Evolutionary conservation across 2,888 invertebrate species (phyloP).

Genomic region (Acrobasis suavella): DNA sequence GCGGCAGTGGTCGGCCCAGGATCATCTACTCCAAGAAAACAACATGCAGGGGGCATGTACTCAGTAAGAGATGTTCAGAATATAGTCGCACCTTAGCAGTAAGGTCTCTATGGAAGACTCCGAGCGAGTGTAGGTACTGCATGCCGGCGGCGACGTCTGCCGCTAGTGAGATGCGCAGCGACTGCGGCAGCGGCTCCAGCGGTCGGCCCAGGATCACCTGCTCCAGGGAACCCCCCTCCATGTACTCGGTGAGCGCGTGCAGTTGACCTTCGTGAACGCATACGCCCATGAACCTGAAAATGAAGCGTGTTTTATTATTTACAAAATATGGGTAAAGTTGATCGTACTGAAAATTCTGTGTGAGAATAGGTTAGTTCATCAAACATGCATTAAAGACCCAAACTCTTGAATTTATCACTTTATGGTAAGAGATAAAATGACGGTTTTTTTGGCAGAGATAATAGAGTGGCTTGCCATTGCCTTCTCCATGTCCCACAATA

Average conservation of each 20-base stretch:
- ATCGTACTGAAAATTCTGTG: too few relatives aligned
- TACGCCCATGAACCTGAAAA: conserved; percentile 94
- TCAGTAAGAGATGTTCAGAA: conserved; percentile 87
- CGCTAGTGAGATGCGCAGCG: conserved; percentile 90
- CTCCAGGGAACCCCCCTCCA: conserved; percentile 96
- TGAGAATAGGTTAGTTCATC: too few relatives aligned
- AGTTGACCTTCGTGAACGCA: conserved; percentile 98
- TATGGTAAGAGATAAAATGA: too few relatives aligned
- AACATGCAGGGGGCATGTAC: conserved; percentile 88
- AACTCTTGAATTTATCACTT: too few relatives aligned
- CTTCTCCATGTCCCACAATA: too few relatives aligned
- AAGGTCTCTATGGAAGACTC: conserved; percentile 97
- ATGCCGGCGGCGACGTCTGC: conserved; percentile 95
- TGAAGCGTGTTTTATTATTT: background rate
- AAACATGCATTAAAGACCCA: too few relatives aligned
- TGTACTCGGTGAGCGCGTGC: conserved; percentile 97
- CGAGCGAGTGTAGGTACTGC: conserved; percentile 95
- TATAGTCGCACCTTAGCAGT: conserved; percentile 90
- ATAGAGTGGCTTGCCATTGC: too few relatives aligned
- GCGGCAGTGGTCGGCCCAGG: conserved; percentile 85
- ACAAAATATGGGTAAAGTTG: too few relatives aligned
- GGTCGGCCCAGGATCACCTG: conserved; percentile 91
- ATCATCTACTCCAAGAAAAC: conserved; percentile 95
- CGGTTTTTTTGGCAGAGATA: too few relatives aligned
- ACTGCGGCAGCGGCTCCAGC: conserved; percentile 88